Base-by-base conservation (phyloP, 2,113 vertebrate genomes). In the Phoenicopterus ruber region DNA sequence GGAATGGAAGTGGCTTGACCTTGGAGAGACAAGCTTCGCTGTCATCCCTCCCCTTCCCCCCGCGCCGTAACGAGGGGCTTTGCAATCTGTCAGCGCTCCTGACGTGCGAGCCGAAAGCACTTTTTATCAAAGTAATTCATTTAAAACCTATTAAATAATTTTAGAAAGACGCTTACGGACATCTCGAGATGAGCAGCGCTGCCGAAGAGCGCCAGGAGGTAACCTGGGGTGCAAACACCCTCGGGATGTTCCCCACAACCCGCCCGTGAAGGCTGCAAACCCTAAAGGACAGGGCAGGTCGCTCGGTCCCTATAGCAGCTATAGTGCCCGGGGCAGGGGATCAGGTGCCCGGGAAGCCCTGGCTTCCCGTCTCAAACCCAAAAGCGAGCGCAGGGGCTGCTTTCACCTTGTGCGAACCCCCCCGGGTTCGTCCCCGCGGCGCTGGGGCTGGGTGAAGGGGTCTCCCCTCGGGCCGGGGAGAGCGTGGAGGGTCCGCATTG, bases 351-450 rank as follows among this genome's bases (percentile, higher is more conserved):
- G 0, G 40, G 20, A 20, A 61, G 24, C 32, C 70, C 62, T 4
- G 5, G 0, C 3, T 78, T 54, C 61, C n/a, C 50, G 25, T 40
- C 62, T 11, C 40, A 3, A 17, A 16, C 67, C 67, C 77, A 8
- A 32, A 78, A 67, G 1, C 76, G 5, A 57, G 1, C 26, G 3
- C 34, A 3, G 34, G 57, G 42, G 44, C 40, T n/a, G 34, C 34
- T 63, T 25, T n/a, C 66, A 29, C 70, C 70, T 36, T 10, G 7
- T 1, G 6, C 20, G 13, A 76, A 26, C 31, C 13, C 26, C 58
- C n/a, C 24, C 1, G 5, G 57, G 42, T 17, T 31, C 3, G 0
- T 77, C 79, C 67, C 62, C 0, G 0, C 0, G 1, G 61, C 4
- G 25, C 52, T 72, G 70, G 84, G 67, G 67, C 25, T 81, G 89